Evolutionary conservation across 1,140 invertebrate species (phyloP), one percentile per base, ranked within the genome.

Genomic region (Ditylenchus dipsaci): DNA sequence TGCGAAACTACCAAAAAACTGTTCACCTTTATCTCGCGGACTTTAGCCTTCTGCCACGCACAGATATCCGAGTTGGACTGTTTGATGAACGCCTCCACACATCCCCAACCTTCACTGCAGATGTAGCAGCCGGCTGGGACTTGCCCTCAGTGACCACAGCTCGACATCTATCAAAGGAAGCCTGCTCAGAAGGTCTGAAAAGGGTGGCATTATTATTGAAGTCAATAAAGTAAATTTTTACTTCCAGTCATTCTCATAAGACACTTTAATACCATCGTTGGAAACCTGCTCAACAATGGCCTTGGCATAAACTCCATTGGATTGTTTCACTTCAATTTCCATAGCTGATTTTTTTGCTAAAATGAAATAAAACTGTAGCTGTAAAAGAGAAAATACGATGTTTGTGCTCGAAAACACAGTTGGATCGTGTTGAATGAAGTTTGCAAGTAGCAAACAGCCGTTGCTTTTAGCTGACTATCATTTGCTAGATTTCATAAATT

Each of bases 301-400:
- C 23, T 69, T 69, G 11, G 68, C 68, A 45, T 72, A 69, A 27
- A 71, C 23, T 23, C 68, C 68, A 13, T 61, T 30, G 9, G 30
- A 27, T 47, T 69, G 68, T 17, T 45, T 26, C 26, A 69, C 68
- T 69, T 69, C 68, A 47, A 69, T 60, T 72, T 69, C 68, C 66
- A 69, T 68, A 38, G 42, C 8, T 27, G 8, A 47, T 9, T 70
- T 29, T n/a, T 26, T 8, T 45, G 57, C 7, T 61, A 61, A 5
- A 53, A 53, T 7, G 3, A 53, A 38, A 38, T 38, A 11, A 38
- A 38, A 5, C 11, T 11, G 3, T 38, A 38, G 33, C 3, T 11
- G 33, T 11, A 11, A 38, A 38, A n/a, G n/a, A n/a, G n/a, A 11
- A 38, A 38, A 38, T 38, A 38, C 33, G 33, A 38, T 38, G 3